A percentile compares a stretch with the other conserved stretches of the same genome.
Conservation (phyloP, 2,888 invertebrate species). For the Polylopha cassiicola region DNA sequence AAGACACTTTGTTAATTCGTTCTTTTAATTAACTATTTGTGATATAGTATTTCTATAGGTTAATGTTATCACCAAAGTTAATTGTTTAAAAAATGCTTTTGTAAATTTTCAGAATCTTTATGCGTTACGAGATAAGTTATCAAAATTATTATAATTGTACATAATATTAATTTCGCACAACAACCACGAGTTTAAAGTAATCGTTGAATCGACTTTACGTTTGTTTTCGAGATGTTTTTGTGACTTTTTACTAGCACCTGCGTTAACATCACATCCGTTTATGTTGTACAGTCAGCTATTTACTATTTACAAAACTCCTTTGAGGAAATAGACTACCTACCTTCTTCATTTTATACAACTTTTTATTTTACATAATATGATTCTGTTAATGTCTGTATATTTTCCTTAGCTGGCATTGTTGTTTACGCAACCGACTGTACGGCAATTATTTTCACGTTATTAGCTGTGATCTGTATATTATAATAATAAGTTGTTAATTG, state of each 20-base stretch:
- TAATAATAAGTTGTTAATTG: conserved; percentile 33
- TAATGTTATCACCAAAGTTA: conserved; percentile 65
- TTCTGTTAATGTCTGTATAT: not conserved
- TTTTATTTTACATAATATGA: too few relatives aligned
- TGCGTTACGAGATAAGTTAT: conserved; percentile 43
- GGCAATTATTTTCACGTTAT: conserved; percentile 29
- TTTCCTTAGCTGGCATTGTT: conserved; percentile 1
- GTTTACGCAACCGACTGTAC: conserved; percentile 3
- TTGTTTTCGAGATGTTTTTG: conserved; percentile 6
- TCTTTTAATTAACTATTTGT: conserved; percentile 65
- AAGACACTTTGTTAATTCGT: conserved; percentile 63
- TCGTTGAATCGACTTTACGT: not conserved
- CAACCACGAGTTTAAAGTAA: conserved; percentile 22
- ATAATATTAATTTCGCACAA: conserved; percentile 50
- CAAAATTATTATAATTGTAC: conserved; percentile 46
- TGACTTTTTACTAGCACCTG: too few relatives aligned
- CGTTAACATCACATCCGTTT: too few relatives aligned
- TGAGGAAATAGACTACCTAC: too few relatives aligned
- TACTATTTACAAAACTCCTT: too few relatives aligned
- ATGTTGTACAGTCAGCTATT: too few relatives aligned
- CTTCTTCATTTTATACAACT: too few relatives aligned
- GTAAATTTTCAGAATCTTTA: conserved; percentile 24
- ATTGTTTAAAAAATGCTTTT: conserved; percentile 28
- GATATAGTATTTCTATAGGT: conserved; percentile 49
- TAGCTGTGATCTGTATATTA: conserved; percentile 38